These are phyloP conservation scores for Ciconia maguari DNA, from an alignment of 2,113 vertebrate genomes.

Conservation along the genomic window DNA sequence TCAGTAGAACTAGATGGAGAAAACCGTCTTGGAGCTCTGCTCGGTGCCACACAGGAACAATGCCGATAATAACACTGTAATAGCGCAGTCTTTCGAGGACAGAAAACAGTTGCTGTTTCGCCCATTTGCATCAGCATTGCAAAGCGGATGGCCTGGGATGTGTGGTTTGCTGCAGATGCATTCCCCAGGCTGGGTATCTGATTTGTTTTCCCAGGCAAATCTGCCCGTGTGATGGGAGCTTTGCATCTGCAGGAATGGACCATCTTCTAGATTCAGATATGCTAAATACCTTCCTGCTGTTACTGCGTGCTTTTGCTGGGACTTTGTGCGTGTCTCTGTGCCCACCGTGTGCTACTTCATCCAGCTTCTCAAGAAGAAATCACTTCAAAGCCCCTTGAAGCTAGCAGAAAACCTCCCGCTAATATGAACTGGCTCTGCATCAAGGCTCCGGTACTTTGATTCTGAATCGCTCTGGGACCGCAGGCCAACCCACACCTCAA, in stretches of 20 bases:
- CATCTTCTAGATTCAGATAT: background rate
- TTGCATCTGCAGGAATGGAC: background rate
- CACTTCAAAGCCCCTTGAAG: background rate
- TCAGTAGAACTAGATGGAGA: rapidly evolving
- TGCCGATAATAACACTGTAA: rapidly evolving
- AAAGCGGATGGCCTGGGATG: background rate
- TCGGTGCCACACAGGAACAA: background rate
- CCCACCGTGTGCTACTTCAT: background rate
- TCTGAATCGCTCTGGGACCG: background rate
- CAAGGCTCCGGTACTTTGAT: background rate
- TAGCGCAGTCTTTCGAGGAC: rapidly evolving
- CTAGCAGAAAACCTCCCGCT: background rate
- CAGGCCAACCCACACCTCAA: background rate
- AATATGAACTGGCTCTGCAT: background rate
- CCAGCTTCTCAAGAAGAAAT: background rate
- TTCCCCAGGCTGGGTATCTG: background rate
- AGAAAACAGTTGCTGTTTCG: background rate
- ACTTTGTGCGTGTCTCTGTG: background rate
- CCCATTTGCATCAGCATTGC: background rate
- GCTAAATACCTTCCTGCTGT: background rate
- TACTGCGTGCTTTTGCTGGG: background rate
- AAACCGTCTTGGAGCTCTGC: rapidly evolving
- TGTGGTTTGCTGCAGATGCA: rapidly evolving
- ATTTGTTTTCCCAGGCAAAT: background rate
- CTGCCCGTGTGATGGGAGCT: background rate